Conservation (phyloP, 2,888 invertebrate species). For the Dasysyrphus tricinctus region DNA sequence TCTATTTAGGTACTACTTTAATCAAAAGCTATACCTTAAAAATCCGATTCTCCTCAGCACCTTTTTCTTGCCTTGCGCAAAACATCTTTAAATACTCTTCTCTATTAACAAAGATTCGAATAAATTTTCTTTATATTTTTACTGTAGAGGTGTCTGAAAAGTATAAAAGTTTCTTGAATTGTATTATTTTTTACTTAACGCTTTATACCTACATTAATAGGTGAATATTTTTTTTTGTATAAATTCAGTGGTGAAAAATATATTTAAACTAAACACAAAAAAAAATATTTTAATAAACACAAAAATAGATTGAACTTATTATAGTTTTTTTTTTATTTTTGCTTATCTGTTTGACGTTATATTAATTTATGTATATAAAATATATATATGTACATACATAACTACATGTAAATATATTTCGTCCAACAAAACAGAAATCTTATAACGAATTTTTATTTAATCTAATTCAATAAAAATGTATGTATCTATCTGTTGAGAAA, state of each 20-base stretch:
- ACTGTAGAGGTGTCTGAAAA: not conserved
- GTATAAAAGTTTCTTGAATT: not conserved
- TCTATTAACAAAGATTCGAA: not conserved
- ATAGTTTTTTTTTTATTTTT: slow-evolving; percentile 1
- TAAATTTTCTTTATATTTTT: not conserved
- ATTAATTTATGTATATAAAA: not conserved
- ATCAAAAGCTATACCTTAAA: not conserved
- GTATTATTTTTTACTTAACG: not conserved
- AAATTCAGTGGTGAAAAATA: not conserved
- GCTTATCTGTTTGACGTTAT: not conserved
- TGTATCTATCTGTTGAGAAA: slow-evolving; percentile 9
- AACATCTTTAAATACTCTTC: slow-evolving; percentile 9
- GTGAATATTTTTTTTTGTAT: not conserved
- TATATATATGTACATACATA: not conserved
- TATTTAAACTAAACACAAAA: not conserved
- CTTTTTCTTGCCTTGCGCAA: slow-evolving; percentile 39
- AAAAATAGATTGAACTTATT: slow-evolving; percentile 11
- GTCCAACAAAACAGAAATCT: slow-evolving; percentile 16
- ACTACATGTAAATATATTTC: not conserved
- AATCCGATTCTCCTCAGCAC: not conserved
- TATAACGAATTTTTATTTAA: slow-evolving; percentile 42
- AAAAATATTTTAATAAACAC: not conserved
- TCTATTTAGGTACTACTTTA: not conserved
- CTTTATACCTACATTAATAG: not conserved
- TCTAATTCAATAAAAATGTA: slow-evolving; percentile 40